Conservation (phyloP, 2,797 vertebrate species). For the Poecilia picta region DNA sequence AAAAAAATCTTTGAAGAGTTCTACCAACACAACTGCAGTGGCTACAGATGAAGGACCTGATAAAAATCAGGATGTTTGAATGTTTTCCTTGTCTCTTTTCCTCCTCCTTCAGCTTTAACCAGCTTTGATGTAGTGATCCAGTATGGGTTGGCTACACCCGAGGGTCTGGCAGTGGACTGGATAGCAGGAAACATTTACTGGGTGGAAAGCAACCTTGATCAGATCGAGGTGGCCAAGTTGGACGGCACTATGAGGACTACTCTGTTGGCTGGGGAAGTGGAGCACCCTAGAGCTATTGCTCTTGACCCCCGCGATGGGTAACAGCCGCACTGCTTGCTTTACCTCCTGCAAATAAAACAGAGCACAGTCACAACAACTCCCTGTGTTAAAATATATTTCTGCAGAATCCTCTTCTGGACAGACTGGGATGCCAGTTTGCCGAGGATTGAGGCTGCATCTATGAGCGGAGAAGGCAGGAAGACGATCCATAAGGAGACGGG, state of each 20-base stretch:
- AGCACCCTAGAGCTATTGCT: conserved; percentile 93
- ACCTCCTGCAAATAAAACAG: not conserved
- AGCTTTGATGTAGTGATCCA: conserved; percentile 96
- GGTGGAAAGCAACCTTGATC: conserved; percentile 97
- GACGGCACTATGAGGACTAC: conserved; percentile 93
- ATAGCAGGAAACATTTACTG: conserved; percentile 98
- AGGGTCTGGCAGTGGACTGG: conserved; percentile 96
- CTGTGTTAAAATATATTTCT: conserved; percentile 7
- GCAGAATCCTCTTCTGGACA: conserved; percentile 97
- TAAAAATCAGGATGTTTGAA: conserved; percentile 3
- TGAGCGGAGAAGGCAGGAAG: conserved; percentile 93
- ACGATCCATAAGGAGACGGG: conserved; percentile 97
- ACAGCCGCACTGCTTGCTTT: conserved; percentile 10
- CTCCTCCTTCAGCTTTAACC: conserved; percentile 58
- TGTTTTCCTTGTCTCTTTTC: not conserved
- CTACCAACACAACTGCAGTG: not conserved
- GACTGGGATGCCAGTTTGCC: conserved; percentile 98
- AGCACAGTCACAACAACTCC: not conserved
- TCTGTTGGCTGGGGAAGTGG: conserved; percentile 91
- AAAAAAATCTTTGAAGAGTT: not conserved
- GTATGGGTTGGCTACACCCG: conserved; percentile 92
- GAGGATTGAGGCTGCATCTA: conserved; percentile 94
- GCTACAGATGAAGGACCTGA: not conserved
- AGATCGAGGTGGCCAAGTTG: conserved; percentile 95
- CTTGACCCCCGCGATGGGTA: conserved; percentile 90